Evolutionary conservation across 1,140 invertebrate genomes (phyloP).

Genomic region (Apis florea): DNA sequence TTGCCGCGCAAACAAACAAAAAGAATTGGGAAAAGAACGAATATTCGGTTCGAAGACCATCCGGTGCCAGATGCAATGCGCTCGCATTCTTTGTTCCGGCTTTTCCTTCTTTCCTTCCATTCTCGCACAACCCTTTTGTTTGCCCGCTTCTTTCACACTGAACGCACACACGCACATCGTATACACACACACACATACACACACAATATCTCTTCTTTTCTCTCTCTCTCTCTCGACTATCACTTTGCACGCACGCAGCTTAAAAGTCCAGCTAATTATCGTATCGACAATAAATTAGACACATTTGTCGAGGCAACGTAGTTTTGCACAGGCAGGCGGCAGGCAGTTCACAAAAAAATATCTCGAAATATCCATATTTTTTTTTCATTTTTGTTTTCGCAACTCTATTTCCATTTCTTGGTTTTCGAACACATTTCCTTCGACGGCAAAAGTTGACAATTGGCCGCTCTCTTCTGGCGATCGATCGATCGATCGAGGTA

Average conservation of each 20-base stretch:
- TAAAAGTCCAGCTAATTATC: slow-evolving; percentile 57
- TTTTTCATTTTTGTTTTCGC: background rate
- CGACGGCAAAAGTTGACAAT: slow-evolving; percentile 24
- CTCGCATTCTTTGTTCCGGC: background rate
- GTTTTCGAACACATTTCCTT: background rate
- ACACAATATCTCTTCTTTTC: slow-evolving; percentile 7
- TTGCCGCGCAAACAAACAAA: background rate
- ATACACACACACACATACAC: background rate
- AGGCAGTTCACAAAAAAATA: slow-evolving; percentile 58
- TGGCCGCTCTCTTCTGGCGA: slow-evolving; percentile 3
- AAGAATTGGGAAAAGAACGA: background rate
- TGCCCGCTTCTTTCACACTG: slow-evolving; percentile 19
- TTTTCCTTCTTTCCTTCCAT: background rate
- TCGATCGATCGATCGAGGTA: slow-evolving; percentile 37
- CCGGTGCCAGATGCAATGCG: slow-evolving; percentile 15
- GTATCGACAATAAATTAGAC: slow-evolving; percentile 70
- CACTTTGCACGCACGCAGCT: slow-evolving; percentile 42
- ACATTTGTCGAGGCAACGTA: slow-evolving; percentile 68
- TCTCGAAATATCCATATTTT: slow-evolving; percentile 31
- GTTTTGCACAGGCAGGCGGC: slow-evolving; percentile 63
- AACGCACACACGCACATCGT: no score
- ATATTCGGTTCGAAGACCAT: slow-evolving; percentile 3
- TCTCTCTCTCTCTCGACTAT: slow-evolving; percentile 10
- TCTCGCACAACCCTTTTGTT: background rate
- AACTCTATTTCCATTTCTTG: background rate